Percentiles rank a stretch among this genome's conserved stretches.
Conservation (phyloP, 37 sponge, comb jelly and placozoan species). For the Ianthella basta region DNA sequence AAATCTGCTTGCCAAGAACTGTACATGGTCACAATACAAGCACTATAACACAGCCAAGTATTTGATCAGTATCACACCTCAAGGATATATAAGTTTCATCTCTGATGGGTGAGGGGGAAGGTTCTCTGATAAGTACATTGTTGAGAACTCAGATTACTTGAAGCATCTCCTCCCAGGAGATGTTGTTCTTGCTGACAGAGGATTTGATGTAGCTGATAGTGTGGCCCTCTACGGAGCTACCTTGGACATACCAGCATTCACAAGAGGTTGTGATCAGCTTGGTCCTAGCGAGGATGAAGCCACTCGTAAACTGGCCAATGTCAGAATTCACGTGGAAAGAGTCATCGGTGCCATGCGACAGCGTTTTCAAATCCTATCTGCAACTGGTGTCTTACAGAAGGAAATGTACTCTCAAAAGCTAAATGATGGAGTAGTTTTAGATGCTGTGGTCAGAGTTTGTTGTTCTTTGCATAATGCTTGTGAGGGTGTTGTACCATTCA, state of each 20-base stretch:
- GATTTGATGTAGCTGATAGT: not conserved
- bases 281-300: conserved; percentile 52
- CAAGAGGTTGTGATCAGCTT: conserved; percentile 48
- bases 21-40: conserved; percentile 46
- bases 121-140: conserved; percentile 52
- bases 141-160: conserved; percentile 45
- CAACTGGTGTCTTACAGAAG: conserved; percentile 36
- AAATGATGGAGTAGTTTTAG: too few species aligned
- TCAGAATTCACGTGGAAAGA: conserved; percentile 61
- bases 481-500: conserved; percentile 42
- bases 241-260: conserved; percentile 51
- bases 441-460: conserved; percentile 55
- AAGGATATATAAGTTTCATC: conserved; percentile 36
- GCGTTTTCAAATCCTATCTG: conserved; percentile 39
- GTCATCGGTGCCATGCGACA: conserved; percentile 57
- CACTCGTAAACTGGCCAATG: conserved; percentile 43
- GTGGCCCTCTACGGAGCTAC: not conserved
- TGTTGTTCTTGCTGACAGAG: not conserved
- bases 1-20: not conserved
- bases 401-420: conserved; percentile 7
- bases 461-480: conserved; percentile 58
- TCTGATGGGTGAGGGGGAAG: conserved; percentile 67
- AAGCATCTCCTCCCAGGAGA: conserved; percentile 18
- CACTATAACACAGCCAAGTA: conserved; percentile 40
- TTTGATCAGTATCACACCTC: conserved; percentile 30